These are phyloP conservation scores for Xiphophorus hellerii DNA, from an alignment of 2,113 vertebrate genomes.

Conservation along the genomic window DNA sequence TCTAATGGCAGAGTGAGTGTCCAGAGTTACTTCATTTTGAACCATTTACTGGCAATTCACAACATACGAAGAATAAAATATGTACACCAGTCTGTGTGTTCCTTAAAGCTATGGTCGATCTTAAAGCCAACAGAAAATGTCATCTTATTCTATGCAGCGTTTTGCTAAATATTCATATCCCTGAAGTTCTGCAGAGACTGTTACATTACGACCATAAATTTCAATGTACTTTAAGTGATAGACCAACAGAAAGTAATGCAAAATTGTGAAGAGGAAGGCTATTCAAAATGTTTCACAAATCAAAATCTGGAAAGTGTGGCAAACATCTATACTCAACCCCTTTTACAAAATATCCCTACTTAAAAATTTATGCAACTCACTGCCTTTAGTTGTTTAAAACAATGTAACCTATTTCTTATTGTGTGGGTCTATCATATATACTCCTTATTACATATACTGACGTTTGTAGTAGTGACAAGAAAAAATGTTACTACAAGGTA, in stretches of 20 bases:
- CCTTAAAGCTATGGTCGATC: neutral
- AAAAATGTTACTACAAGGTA: too few relatives aligned
- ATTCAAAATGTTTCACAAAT: neutral
- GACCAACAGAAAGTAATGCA: neutral
- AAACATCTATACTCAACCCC: neutral
- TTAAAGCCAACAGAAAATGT: too few relatives aligned
- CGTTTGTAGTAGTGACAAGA: neutral
- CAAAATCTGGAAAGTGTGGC: neutral
- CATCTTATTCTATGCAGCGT: neutral
- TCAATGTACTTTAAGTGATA: neutral
- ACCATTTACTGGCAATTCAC: neutral
- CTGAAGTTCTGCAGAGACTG: neutral
- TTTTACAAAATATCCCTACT: neutral
- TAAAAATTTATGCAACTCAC: neutral
- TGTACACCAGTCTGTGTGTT: neutral
- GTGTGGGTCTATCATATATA: neutral
- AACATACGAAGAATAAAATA: neutral
- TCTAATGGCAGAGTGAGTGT: neutral
- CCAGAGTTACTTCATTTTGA: neutral
- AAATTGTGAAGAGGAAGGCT: neutral
- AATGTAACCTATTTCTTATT: neutral
- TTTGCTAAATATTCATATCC: neutral
- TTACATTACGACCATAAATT: neutral
- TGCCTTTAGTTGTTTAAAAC: neutral
- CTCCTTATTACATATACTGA: neutral